Conservation (phyloP, 2,113 vertebrate genomes). For the Tetraodon nigroviridis region DNA sequence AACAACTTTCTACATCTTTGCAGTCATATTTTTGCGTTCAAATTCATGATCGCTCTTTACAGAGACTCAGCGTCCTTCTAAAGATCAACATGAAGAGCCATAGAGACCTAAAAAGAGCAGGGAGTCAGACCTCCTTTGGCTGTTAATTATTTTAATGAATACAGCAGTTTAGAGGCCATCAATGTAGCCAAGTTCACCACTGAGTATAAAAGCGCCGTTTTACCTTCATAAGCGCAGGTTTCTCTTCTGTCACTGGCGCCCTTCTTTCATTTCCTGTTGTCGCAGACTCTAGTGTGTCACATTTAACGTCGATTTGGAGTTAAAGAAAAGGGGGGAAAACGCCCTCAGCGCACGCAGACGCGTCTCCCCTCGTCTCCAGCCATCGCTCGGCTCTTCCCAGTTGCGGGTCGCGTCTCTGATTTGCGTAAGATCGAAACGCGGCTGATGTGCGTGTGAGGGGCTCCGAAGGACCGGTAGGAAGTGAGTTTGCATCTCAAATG, state of each 20-base stretch:
- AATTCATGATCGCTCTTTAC: too few relatives aligned
- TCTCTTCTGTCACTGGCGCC: slow-evolving; percentile 30
- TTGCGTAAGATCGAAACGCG: not conserved
- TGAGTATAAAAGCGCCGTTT: not conserved
- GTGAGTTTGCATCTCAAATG: slow-evolving; percentile 44
- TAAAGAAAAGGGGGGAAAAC: too few relatives aligned
- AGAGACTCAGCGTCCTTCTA: too few relatives aligned
- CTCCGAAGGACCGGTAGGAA: slow-evolving; percentile 36
- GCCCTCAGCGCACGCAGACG: too few relatives aligned
- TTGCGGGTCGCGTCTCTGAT: not conserved
- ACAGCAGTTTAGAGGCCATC: too few relatives aligned
- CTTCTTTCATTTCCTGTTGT: slow-evolving; percentile 54
- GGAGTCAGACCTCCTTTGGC: too few relatives aligned
- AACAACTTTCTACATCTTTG: too few relatives aligned
- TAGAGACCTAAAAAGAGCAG: too few relatives aligned
- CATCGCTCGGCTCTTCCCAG: not conserved
- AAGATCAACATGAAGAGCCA: too few relatives aligned
- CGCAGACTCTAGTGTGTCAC: not conserved
- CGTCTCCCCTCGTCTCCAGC: too few relatives aligned
- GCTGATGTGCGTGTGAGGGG: not conserved
- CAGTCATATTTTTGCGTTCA: too few relatives aligned
- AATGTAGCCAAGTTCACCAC: not conserved
- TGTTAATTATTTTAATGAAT: too few relatives aligned
- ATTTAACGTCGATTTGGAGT: slow-evolving; percentile 7
- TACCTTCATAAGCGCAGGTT: slow-evolving; percentile 51